Percentiles rank a stretch among this genome's conserved stretches.
phyloP scores from a whole-genome alignment of 2,113 vertebrate genomes.

The Casuarius casuarius region DNA sequence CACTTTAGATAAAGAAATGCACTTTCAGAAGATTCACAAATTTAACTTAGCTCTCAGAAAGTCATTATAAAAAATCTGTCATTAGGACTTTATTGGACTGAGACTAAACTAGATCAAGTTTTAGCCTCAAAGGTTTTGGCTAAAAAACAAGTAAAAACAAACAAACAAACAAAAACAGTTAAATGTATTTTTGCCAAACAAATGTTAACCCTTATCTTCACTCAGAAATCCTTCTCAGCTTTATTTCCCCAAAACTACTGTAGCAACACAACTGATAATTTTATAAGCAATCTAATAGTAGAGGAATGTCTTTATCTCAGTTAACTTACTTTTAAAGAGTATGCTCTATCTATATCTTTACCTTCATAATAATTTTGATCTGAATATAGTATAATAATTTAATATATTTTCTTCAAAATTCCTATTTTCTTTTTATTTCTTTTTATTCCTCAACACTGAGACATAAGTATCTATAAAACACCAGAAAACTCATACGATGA shows the following conservation, averaged over 20 bases:
- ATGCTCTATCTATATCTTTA: background rate
- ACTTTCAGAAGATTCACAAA: background rate
- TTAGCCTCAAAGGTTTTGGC: background rate
- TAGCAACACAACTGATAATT: background rate
- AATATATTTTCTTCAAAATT: background rate
- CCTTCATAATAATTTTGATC: background rate
- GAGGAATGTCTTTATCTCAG: background rate
- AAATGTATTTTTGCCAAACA: background rate
- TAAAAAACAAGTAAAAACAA: background rate
- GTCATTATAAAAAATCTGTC: background rate
- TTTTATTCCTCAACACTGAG: background rate
- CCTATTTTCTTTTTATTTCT: background rate
- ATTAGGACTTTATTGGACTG: background rate
- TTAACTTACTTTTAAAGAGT: background rate
- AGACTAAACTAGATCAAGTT: background rate
- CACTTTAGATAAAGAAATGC: background rate
- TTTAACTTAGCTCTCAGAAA: accelerated
- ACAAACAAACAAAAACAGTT: accelerated
- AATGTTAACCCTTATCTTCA: background rate
- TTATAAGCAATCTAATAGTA: background rate
- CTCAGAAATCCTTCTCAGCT: background rate
- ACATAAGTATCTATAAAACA: background rate
- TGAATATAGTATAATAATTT: background rate
- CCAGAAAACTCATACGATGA: background rate
- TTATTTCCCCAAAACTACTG: background rate